A percentile compares a stretch with the other conserved stretches of the same genome.
These are phyloP conservation scores for Drosophila simulans DNA, from an alignment of 1,140 invertebrate genomes.

Conservation along the genomic window DNA sequence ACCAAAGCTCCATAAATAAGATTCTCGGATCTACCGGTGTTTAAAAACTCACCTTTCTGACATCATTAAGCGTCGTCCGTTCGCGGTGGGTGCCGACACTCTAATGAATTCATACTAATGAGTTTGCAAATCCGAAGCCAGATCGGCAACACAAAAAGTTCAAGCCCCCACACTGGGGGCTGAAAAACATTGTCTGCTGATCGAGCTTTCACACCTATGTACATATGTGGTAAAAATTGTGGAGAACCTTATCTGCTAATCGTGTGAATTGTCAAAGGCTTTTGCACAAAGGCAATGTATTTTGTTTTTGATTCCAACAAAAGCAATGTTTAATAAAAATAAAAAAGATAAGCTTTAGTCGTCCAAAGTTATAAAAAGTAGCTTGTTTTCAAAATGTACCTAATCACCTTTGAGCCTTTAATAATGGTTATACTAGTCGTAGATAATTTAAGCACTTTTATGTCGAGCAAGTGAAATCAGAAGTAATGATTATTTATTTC, in stretches of 20 bases:
- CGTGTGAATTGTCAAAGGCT: background rate
- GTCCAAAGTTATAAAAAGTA: background rate
- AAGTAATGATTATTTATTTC: no score
- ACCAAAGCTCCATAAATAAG: background rate
- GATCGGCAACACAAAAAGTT: slow-evolving; percentile 24
- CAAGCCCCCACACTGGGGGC: slow-evolving; percentile 26
- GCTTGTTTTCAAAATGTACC: background rate
- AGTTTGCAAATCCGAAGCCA: background rate
- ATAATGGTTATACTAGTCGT: no score
- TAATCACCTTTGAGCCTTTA: no score
- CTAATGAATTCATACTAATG: slow-evolving; percentile 33
- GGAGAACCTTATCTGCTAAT: slow-evolving; percentile 9
- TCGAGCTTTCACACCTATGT: slow-evolving; percentile 15
- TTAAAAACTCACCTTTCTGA: slow-evolving; percentile 33
- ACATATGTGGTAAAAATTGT: background rate
- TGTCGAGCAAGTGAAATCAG: no score
- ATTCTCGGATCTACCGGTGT: background rate
- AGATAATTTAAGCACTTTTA: no score
- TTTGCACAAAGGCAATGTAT: background rate
- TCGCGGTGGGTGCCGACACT: slow-evolving; percentile 11
- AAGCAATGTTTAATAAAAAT: slow-evolving; percentile 1
- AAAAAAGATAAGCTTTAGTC: background rate
- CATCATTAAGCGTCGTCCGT: slow-evolving; percentile 30
- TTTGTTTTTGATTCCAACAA: background rate
- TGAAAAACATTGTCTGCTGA: slow-evolving; percentile 18